Base-by-base conservation (phyloP, 2,113 vertebrate species). In the Barbus barbus region DNA sequence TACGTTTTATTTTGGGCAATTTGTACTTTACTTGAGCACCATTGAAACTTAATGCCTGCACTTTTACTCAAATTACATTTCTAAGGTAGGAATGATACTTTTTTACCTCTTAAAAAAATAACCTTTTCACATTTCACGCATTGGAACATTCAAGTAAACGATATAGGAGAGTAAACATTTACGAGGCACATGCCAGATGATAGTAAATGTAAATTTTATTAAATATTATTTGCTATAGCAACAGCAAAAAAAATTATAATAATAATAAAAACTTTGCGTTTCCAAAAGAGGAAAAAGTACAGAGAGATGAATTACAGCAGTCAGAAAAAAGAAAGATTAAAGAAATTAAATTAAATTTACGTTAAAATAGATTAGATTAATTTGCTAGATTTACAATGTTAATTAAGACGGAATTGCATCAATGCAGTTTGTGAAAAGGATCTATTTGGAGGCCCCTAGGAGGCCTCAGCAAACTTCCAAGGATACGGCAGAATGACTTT, bases 1-100 rank as follows among this genome's bases (percentile, higher is more conserved):
- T 44, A 44, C 0, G 1, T 41, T 72, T 72, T 72, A 72, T 46
- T 73, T 73, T 24, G 71, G 71, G 38, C 38, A 73, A 73, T 73
- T 73, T 73, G 38, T 46, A 46, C 69, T 44, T 72, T 41, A 72
- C n/a, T 73, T 73, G 38, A 14, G 69, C 38, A 46, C 38, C 13
- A 73, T 16, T 73, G 38, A 44, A 72, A 44, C 22, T 41, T 72
- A n/a, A 44, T 14, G 20, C 22, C 3, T n/a, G 36, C 22, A 14
- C 36, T 44, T 69, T 36, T 36, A 69, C 31, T 36, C 65, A 69
- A 56, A 31, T 65, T 28, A 18, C 31, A 22, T 36, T 38, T 69
- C 1, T 22, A 69, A 12, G 20, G 33, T 36, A 69, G 20, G 36
- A 69, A 69, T 36, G 5, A 14, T n/a, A 24, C 69, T 46, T 14